These are phyloP conservation scores for Mellilla xanthometata DNA, from an alignment of 2,888 invertebrate genomes.

Conservation along the genomic window DNA sequence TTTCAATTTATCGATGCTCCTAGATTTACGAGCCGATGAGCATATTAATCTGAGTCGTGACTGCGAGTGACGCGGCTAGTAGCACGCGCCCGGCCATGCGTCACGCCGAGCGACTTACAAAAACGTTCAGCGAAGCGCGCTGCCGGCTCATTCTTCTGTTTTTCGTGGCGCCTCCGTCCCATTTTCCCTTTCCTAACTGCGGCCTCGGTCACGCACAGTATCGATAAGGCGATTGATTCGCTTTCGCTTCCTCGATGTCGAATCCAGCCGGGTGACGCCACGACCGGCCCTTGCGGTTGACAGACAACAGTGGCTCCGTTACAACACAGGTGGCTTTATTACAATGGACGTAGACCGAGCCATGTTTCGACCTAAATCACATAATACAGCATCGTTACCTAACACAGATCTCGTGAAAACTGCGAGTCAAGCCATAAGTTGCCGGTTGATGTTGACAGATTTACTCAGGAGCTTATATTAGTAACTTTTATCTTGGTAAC, in stretches of 20 bases:
- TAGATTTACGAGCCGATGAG: slow-evolving; percentile 48
- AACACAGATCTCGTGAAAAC: slow-evolving; percentile 32
- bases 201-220: slow-evolving; percentile 75
- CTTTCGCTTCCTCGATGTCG: slow-evolving; percentile 71
- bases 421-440: slow-evolving; percentile 21
- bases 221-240: slow-evolving; percentile 75
- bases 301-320: slow-evolving; percentile 52
- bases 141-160: slow-evolving; percentile 67
- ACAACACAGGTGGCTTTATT: slow-evolving; percentile 39
- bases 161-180: slow-evolving; percentile 65
- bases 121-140: slow-evolving; percentile 56
- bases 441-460: slow-evolving; percentile 33
- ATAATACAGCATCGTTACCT: slow-evolving; percentile 29
- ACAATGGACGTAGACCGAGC: slow-evolving; percentile 21
- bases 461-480: slow-evolving; percentile 25
- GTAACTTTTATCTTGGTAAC: slow-evolving; percentile 20
- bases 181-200: slow-evolving; percentile 78
- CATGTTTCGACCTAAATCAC: slow-evolving; percentile 26
- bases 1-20: slow-evolving; percentile 45
- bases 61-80: slow-evolving; percentile 49
- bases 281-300: slow-evolving; percentile 63
- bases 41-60: slow-evolving; percentile 63
- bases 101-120: slow-evolving; percentile 49
- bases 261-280: slow-evolving; percentile 59
- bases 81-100: slow-evolving; percentile 59